phyloP scores from a whole-genome alignment of 2,888 invertebrate species.

The Meandrusa payeni region DNA sequence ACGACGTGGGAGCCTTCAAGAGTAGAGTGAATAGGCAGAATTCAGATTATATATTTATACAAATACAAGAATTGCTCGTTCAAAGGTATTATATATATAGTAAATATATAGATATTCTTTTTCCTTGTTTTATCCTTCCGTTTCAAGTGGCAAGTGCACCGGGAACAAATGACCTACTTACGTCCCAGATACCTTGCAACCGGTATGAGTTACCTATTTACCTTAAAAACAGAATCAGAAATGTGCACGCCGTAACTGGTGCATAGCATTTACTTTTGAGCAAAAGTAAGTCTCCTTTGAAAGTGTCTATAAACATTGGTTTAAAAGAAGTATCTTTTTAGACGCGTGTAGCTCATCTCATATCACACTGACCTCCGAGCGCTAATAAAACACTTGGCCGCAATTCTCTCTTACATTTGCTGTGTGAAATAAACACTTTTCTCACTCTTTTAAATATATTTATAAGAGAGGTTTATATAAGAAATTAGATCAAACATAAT shows the following conservation, averaged over 20 bases:
- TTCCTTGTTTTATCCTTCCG: not conserved
- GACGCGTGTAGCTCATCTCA: constrained; percentile 10
- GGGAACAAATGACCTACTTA: constrained; percentile 11
- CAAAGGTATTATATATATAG: too few species aligned
- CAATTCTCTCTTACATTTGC: constrained; percentile 12
- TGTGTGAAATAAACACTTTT: constrained; percentile 4
- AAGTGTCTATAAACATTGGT: constrained; percentile 21
- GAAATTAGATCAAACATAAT: not conserved
- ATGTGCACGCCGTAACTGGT: constrained; percentile 8
- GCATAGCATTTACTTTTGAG: constrained; percentile 11
- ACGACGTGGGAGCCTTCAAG: too few species aligned
- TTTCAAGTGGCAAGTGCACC: not conserved
- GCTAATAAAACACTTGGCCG: constrained; percentile 24
- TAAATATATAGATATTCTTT: too few species aligned
- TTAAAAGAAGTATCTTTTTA: constrained; percentile 18
- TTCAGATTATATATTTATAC: too few species aligned
- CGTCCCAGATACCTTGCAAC: not conserved
- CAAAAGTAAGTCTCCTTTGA: constrained; percentile 18
- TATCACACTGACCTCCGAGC: constrained; percentile 18
- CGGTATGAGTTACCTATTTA: constrained; percentile 12
- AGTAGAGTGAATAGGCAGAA: too few species aligned
- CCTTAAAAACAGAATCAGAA: constrained; percentile 13
- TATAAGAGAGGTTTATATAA: not conserved
- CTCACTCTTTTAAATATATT: constrained; percentile 4
- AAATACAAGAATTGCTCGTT: too few species aligned